Evolutionary conservation across 1,140 invertebrate genomes (phyloP).

Genomic region (Macrostomum lignano): DNA sequence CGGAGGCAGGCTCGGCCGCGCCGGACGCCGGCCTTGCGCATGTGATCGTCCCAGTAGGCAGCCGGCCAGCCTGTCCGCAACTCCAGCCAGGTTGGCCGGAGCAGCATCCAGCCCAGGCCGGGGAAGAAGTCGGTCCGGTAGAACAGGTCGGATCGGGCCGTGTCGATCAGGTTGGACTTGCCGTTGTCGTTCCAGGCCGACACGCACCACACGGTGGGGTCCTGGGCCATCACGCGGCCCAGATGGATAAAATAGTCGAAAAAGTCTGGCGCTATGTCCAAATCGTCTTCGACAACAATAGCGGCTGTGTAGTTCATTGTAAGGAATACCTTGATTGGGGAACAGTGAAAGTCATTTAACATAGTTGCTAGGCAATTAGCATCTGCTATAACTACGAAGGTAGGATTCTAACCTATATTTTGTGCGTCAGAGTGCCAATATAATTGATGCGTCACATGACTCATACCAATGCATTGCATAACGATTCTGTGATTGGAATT

Average conservation of each 20-base stretch:
- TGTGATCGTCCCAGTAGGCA: conserved; percentile 98
- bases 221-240: conserved; percentile 46
- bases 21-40: conserved; percentile 62
- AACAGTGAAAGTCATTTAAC: too few species aligned
- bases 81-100: conserved; percentile 50
- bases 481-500: too few species aligned
- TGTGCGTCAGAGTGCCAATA: too few species aligned
- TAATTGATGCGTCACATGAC: too few species aligned
- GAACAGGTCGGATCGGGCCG: not conserved
- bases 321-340: too few species aligned
- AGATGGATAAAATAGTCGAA: conserved; percentile 79
- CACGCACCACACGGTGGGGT: conserved; percentile 58
- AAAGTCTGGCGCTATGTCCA: conserved; percentile 84
- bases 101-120: conserved; percentile 85
- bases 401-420: too few species aligned
- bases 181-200: conserved; percentile 96
- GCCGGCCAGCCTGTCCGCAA: conserved; percentile 59
- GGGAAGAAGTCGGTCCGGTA: conserved; percentile 78
- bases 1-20: conserved; percentile 65
- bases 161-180: conserved; percentile 34
- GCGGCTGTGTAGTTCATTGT: too few species aligned
- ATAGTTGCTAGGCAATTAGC: too few species aligned
- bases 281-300: too few species aligned
- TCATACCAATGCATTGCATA: too few species aligned
- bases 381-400: too few species aligned